phyloP scores from a whole-genome alignment of 2,888 invertebrate species.

The Folsomia candida region DNA sequence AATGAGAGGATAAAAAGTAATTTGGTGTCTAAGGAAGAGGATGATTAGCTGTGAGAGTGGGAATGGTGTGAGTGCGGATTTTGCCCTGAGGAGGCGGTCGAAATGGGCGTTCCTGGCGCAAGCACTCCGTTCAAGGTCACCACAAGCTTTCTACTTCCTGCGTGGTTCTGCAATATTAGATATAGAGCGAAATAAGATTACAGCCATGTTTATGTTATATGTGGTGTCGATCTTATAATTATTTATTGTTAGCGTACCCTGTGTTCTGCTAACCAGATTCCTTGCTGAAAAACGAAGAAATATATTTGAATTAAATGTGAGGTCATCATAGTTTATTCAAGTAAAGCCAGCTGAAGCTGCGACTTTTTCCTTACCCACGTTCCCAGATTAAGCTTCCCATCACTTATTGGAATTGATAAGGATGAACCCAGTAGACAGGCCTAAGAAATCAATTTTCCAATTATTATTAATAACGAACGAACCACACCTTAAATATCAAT shows the following conservation, averaged over 20 bases:
- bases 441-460: no score
- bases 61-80: conserved; percentile 46
- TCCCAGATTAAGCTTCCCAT: conserved; percentile 90
- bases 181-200: no score
- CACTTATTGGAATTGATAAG: conserved; percentile 91
- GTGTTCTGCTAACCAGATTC: conserved; percentile 97
- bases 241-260: conserved; percentile 58
- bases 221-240: neutral
- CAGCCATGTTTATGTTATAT: no score
- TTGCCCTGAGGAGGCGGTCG: conserved; percentile 44
- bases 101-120: conserved; percentile 48
- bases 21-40: conserved; percentile 41
- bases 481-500: no score
- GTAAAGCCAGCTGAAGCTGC: no score
- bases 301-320: no score
- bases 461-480: no score
- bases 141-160: conserved; percentile 84
- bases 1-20: neutral
- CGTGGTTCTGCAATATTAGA: no score
- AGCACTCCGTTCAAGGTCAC: conserved; percentile 88
- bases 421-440: conserved; percentile 94
- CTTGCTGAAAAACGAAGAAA: no score
- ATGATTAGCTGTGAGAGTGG: conserved; percentile 51
- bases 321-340: no score
- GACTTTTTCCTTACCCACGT: no score